Conservation (phyloP, 2,113 vertebrate species). For the Chlamydotis undulata region DNA sequence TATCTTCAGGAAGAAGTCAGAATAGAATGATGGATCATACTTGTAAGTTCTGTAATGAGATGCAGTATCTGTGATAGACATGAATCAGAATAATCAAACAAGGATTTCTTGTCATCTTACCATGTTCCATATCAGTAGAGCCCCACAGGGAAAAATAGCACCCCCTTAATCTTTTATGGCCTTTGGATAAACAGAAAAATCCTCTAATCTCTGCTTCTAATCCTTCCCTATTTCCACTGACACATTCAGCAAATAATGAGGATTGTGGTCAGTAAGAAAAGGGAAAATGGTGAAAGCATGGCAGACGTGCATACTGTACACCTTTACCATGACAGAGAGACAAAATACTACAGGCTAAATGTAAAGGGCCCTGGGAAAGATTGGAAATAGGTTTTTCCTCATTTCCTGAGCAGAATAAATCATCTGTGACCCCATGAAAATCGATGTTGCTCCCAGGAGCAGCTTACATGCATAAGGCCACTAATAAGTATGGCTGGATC, state of each 20-base stretch:
- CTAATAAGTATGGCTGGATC: background rate
- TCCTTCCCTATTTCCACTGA: background rate
- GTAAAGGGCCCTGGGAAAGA: background rate
- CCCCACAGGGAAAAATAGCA: background rate
- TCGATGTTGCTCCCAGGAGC: accelerated
- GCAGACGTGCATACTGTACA: background rate
- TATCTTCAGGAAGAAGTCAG: background rate
- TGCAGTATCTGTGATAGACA: background rate
- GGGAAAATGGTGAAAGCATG: background rate
- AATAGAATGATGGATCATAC: background rate
- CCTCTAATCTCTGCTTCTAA: background rate
- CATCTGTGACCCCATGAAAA: background rate
- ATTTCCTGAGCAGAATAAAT: background rate
- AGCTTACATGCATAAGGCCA: background rate
- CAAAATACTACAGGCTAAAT: background rate
- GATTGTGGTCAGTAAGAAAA: background rate
- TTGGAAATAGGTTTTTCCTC: background rate
- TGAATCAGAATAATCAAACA: background rate
- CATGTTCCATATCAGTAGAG: accelerated
- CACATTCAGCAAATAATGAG: background rate
- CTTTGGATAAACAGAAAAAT: background rate
- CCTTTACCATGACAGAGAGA: background rate
- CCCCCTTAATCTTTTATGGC: background rate
- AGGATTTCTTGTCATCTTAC: background rate
- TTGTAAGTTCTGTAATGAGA: background rate